Percentiles rank a stretch among this genome's conserved stretches.
These are phyloP conservation scores for Drosophila lowei DNA, from an alignment of 1,140 invertebrate species.

Conservation along the genomic window DNA sequence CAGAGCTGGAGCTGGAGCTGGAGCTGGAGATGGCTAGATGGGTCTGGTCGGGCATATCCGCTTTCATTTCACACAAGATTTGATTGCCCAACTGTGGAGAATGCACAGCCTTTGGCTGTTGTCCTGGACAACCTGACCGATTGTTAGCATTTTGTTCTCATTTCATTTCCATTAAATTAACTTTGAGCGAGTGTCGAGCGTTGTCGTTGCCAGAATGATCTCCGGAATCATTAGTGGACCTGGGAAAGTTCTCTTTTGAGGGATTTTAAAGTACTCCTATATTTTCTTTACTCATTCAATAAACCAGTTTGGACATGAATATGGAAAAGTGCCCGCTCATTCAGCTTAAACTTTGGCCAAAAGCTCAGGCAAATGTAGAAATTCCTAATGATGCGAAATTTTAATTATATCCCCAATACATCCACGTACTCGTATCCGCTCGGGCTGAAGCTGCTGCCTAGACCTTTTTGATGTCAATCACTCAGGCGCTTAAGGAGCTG, in stretches of 20 bases:
- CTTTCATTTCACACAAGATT: slow-evolving; percentile 41
- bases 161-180: slow-evolving; percentile 36
- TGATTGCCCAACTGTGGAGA: slow-evolving; percentile 27
- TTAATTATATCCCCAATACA: slow-evolving; percentile 60
- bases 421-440: slow-evolving; percentile 36
- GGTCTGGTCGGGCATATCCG: slow-evolving; percentile 10
- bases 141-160: slow-evolving; percentile 26
- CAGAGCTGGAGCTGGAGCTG: slow-evolving; percentile 1
- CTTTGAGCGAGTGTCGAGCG: slow-evolving; percentile 30
- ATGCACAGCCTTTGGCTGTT: slow-evolving; percentile 9
- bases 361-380: slow-evolving; percentile 46
- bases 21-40: slow-evolving; percentile 12
- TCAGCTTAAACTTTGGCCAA: slow-evolving; percentile 33
- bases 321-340: slow-evolving; percentile 38
- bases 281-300: slow-evolving; percentile 3
- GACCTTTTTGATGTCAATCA: slow-evolving; percentile 81
- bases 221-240: slow-evolving; percentile 37
- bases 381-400: slow-evolving; percentile 68
- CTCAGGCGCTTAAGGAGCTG: slow-evolving; percentile 79
- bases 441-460: slow-evolving; percentile 26
- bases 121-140: slow-evolving; percentile 21
- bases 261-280: slow-evolving; percentile 31
- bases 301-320: not conserved
- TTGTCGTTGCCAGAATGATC: slow-evolving; percentile 5
- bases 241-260: slow-evolving; percentile 24